Evolutionary conservation across 2,888 invertebrate species (phyloP).

Genomic region (Epicampocera succincta): DNA sequence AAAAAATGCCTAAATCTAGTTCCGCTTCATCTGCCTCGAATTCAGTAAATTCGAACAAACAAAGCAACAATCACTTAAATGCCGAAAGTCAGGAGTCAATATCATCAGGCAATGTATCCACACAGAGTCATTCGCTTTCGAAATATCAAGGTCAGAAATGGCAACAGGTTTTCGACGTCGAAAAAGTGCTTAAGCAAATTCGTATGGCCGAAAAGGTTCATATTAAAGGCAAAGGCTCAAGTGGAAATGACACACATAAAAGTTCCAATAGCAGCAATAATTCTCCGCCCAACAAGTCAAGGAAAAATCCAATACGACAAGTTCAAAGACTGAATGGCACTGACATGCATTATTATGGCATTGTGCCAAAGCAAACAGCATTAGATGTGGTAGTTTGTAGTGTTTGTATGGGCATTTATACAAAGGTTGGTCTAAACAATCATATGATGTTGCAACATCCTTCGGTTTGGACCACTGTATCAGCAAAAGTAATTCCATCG

Average conservation of each 20-base stretch:
- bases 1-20: conserved; percentile 57
- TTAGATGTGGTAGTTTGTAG: conserved; percentile 90
- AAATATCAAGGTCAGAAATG: conserved; percentile 78
- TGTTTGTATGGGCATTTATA: conserved; percentile 88
- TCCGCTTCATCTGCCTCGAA: conserved; percentile 38
- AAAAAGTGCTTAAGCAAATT: conserved; percentile 77
- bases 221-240: conserved; percentile 67
- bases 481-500: conserved; percentile 71
- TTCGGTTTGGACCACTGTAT: conserved; percentile 74
- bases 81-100: conserved; percentile 54
- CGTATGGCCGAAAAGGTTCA: conserved; percentile 76
- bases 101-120: conserved; percentile 35
- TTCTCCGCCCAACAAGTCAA: conserved; percentile 59
- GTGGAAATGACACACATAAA: conserved; percentile 62
- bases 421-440: conserved; percentile 89
- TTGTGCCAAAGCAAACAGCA: conserved; percentile 89
- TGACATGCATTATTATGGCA: conserved; percentile 89
- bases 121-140: conserved; percentile 57
- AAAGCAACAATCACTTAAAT: conserved; percentile 57
- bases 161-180: conserved; percentile 77
- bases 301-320: conserved; percentile 70
- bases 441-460: conserved; percentile 86
- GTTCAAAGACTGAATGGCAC: conserved; percentile 83
- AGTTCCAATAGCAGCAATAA: conserved; percentile 75
- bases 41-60: conserved; percentile 57